Evolutionary conservation across 1,140 invertebrate species (phyloP), one percentile per base, ranked within the genome.

Genomic region (Drosophila oshimai): DNA sequence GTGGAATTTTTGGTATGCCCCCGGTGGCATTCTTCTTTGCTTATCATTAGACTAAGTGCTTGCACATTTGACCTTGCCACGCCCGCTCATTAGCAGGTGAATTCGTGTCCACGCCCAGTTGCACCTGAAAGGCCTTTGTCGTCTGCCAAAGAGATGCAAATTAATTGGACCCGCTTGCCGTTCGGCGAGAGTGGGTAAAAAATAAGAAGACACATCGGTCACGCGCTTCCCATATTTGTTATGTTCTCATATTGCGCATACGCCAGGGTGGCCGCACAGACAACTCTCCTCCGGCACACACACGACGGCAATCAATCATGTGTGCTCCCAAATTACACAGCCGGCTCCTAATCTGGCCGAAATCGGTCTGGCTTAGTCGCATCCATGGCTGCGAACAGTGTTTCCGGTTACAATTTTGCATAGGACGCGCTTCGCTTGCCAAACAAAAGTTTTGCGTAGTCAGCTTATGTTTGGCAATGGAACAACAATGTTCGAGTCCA

Each of bases 351-450:
- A 64, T 73, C 42, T 50, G 45, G 29, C 18, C 18, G n/a, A 46
- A 17, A 29, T 31, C 24, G 6, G 49, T 17, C 34, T 24, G 22
- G 45, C 49, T 15, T 13, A 13, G 33, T 12, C 26, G 26, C 29
- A 41, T 54, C 58, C 36, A 24, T 42, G 57, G 17, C 15, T 22
- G 12, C 12, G 51, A 22, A 18, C 18, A 22, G 36, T 57, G 74
- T 64, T 75, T 84, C 79, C 80, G 80, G 65, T 61, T 86, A 68
- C 71, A 62, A 78, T 84, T 84, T 84, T 72, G 57, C 71, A 75
- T 80, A 80, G 58, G 64, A 54, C 47, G 67, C 57, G 57, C 13
- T 67, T 51, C 20, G 73, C 50, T 53, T 47, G 39, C 26, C 67
- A 65, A 69, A 81, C 60, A 77, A 69, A 73, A 73, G 51, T 79